Evolutionary conservation across 2,888 invertebrate species (phyloP).

Genomic region (Andricus quercusramuli): DNA sequence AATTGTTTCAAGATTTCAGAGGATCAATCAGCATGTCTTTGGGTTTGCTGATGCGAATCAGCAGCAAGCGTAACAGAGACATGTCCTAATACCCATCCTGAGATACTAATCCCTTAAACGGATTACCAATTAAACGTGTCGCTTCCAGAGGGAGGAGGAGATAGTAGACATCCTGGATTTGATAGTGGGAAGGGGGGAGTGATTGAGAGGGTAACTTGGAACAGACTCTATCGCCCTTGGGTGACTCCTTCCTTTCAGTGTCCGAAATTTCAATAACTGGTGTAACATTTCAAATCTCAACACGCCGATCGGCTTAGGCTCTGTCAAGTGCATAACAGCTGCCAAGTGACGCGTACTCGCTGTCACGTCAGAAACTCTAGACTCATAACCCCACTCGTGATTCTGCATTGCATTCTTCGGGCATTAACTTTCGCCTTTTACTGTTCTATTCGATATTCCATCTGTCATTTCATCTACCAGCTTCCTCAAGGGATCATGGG

Average conservation of each 20-base stretch:
- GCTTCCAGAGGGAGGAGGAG: slow-evolving; percentile 51
- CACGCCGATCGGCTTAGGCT: slow-evolving; percentile 59
- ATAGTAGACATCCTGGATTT: slow-evolving; percentile 28
- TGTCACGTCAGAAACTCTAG: slow-evolving; percentile 26
- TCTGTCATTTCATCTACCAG: slow-evolving; percentile 19
- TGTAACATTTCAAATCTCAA: slow-evolving; percentile 71
- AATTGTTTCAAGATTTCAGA: neutral
- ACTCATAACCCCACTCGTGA: slow-evolving; percentile 20
- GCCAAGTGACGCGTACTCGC: slow-evolving; percentile 65
- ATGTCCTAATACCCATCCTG: slow-evolving; percentile 74
- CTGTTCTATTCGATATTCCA: neutral
- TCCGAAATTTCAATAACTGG: slow-evolving; percentile 55
- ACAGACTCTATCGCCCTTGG: slow-evolving; percentile 24
- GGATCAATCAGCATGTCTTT: neutral
- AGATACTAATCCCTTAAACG: slow-evolving; percentile 78
- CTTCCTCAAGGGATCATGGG: slow-evolving; percentile 30
- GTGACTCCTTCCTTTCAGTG: slow-evolving; percentile 33
- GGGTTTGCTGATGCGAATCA: slow-evolving; percentile 6
- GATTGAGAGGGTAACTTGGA: slow-evolving; percentile 31
- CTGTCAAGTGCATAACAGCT: slow-evolving; percentile 57
- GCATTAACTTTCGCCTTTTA: slow-evolving; percentile 34
- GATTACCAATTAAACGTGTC: slow-evolving; percentile 78
- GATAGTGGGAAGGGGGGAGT: slow-evolving; percentile 28
- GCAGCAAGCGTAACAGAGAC: slow-evolving; percentile 62
- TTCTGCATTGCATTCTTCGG: slow-evolving; percentile 27